A percentile compares a stretch with the other conserved stretches of the same genome.
These are phyloP conservation scores for Andrena flavipes DNA, from an alignment of 2,888 invertebrate genomes.

Conservation along the genomic window DNA sequence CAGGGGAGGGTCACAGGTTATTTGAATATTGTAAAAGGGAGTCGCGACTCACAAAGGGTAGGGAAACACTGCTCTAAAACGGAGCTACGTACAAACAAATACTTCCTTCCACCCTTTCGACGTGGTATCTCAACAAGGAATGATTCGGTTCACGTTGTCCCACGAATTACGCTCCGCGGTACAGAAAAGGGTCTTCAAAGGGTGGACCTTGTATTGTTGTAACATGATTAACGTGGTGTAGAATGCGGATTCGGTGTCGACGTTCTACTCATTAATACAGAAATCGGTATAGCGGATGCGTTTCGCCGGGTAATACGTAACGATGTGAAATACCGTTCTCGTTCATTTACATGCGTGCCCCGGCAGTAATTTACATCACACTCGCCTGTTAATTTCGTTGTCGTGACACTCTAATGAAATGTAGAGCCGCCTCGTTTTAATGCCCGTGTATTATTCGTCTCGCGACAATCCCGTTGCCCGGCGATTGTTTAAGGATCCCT, in stretches of 20 bases:
- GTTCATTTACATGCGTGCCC: conserved; percentile 27
- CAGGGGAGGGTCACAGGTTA: too few species aligned
- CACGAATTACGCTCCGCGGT: neutral
- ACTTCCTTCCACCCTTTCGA: neutral
- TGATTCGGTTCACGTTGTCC: neutral
- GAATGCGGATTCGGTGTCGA: neutral
- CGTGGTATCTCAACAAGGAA: neutral
- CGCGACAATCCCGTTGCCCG: neutral
- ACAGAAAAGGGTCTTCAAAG: neutral
- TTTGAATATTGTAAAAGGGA: too few species aligned
- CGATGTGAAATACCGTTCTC: neutral
- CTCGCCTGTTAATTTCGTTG: conserved; percentile 22
- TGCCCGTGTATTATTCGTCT: neutral
- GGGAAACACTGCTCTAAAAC: neutral
- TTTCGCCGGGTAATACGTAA: conserved; percentile 6
- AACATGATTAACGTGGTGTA: neutral
- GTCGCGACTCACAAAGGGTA: too few species aligned
- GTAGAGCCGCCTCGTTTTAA: conserved; percentile 12
- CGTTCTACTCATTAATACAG: conserved; percentile 14
- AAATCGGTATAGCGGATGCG: conserved; percentile 8
- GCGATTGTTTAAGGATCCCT: neutral
- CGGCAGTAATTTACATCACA: conserved; percentile 27
- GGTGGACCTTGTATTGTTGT: neutral
- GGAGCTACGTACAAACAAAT: neutral
- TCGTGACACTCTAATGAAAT: conserved; percentile 37